phyloP scores from a whole-genome alignment of 2,888 invertebrate genomes.

The Stenodema calcarata region DNA sequence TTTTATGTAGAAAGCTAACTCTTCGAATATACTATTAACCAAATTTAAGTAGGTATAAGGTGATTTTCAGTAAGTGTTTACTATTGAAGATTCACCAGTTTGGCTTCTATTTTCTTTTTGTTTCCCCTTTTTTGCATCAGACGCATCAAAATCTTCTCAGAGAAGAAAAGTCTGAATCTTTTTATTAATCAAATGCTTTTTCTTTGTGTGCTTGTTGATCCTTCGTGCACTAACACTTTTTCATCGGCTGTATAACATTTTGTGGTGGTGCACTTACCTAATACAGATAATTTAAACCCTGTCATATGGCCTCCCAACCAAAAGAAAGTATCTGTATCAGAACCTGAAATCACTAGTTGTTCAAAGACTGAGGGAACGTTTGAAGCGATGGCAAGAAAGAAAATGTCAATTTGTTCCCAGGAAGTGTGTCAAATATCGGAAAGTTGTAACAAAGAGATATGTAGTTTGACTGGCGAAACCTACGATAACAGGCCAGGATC shows the following conservation, averaged over 20 bases:
- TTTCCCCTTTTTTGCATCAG: too few relatives aligned
- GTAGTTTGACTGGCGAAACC: neutral
- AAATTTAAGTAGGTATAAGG: too few relatives aligned
- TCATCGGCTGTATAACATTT: conserved; percentile 34
- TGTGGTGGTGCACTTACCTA: neutral
- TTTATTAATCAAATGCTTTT: conserved; percentile 40
- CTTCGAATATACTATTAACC: too few relatives aligned
- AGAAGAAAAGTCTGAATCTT: neutral
- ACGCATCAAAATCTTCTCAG: neutral
- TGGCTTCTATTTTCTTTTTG: neutral
- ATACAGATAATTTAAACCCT: conserved; percentile 23
- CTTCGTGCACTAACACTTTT: conserved; percentile 43
- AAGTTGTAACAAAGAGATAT: conserved; percentile 24
- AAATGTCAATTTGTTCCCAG: conserved; percentile 59
- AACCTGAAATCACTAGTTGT: neutral
- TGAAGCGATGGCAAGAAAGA: conserved; percentile 24
- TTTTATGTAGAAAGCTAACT: too few relatives aligned
- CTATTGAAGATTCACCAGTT: too few relatives aligned
- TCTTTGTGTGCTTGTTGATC: conserved; percentile 41
- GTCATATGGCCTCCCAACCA: conserved; percentile 46
- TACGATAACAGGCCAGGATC: conserved; percentile 53
- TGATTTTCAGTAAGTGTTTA: too few relatives aligned
- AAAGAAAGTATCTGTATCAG: conserved; percentile 17
- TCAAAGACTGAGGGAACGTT: neutral
- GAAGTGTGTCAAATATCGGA: conserved; percentile 56